Base-by-base conservation (phyloP, 2,797 vertebrate genomes). In the Labeo calbasu region DNA sequence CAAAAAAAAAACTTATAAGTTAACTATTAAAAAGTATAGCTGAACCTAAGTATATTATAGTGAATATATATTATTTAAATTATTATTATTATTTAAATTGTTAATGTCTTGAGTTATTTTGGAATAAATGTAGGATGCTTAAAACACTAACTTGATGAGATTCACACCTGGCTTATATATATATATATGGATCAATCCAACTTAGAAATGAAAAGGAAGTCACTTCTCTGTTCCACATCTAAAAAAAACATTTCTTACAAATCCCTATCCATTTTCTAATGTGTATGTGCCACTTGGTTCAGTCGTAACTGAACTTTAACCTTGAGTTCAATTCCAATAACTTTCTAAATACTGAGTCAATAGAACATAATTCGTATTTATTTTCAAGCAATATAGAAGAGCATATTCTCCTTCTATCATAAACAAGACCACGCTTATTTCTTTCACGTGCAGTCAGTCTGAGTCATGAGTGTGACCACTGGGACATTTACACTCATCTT, bases 301-400 rank as follows among this genome's bases (percentile, higher is more conserved):
- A 78, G 50, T 51, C 9, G 15, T 8, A 25, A 79, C 28, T 46
- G 43, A 46, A 46, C 43, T 46, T 46, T 46, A 1, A 46, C 10
- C 43, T 46, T 46, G 23, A 77, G 51, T 21, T 17, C 1, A 63
- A 51, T 69, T 78, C 53, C 28, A 53, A 79, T 85, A 82, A 79
- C 55, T 75, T 13, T 63, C 46, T 36, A 55, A 72, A 28, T 50
- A 57, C 46, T 11, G 3, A 10, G 28, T 53, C 57, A 21, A 63
- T 2, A 50, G 43, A 82, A 81, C 40, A n/a, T 0, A 40, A 61
- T 77, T 28, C 13, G 66, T 1, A 51, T 79, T n/a, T 40, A 40
- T 15, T 68, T 40, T n/a, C 32, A 65, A 78, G 40, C 5, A 77
- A 48, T 77, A 66, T 53, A 53, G 19, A 68, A 36, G 19, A 79